Base-by-base conservation (phyloP, 2,113 vertebrate genomes). In the Charina bottae region DNA sequence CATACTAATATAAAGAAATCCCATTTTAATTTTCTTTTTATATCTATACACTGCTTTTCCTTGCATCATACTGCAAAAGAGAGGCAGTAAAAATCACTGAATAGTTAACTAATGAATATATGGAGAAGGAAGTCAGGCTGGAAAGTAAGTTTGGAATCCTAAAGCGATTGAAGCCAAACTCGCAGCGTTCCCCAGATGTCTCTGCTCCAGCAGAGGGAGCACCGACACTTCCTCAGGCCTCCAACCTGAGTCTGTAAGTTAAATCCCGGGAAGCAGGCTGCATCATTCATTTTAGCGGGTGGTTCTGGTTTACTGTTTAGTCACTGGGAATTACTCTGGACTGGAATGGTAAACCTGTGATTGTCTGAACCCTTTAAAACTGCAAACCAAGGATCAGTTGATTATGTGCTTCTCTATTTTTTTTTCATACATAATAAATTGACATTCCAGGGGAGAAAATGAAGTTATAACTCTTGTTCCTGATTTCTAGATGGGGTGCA, bases 161-260 rank as follows among this genome's bases (percentile, higher is more conserved):
- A 49, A 60, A 49, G 11, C 4, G 12, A 28, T 24, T 72, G 33
- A 13, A 37, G 7, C 21, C 13, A 85, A 54, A 42, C 3, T 59
- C 46, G 24, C 24, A 62, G 19, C 3, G n/a, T 54, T 90, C 90
- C 60, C 56, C 21, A 2, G n/a, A 83, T 37, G 24, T 53, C 62
- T 59, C n/a, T 21, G 72, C 26, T 56, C 90, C 90, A 90, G 42
- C 83, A 90, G 90, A 90, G 90, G 90, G 90, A 90, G 90, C 90
- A 90, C 58, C 6, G 90, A 64, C 42, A 53, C 90, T 53, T 85
- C 83, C 83, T 62, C 42, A 53, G 56, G 58, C 17, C 54, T 90
- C 54, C 12, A 90, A 37, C n/a, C 6, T 13, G n/a, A 56, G 64
- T 13, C 2, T 2, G 15, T 78, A 24, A 49, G 37, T 55, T 15